Conservation (phyloP, 2,888 invertebrate species). For the Phyllotreta striolata region DNA sequence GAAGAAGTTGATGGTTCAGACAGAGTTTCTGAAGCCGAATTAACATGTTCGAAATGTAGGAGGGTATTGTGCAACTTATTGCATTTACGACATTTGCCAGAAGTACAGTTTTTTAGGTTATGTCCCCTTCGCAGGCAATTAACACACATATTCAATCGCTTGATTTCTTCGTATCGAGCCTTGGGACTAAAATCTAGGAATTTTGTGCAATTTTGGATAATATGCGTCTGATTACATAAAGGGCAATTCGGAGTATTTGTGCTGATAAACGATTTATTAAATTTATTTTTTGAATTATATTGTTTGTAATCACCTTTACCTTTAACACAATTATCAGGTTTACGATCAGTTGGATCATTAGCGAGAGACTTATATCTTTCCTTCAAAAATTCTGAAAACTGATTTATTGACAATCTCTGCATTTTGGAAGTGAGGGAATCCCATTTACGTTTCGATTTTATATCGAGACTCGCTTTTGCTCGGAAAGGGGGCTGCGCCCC, state of each 20-base stretch:
- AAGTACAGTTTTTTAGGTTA: conserved; percentile 4
- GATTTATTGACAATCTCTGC: too few relatives aligned
- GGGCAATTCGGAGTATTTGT: conserved; percentile 12
- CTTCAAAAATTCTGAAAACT: conserved; percentile 26
- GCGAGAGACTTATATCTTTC: conserved; percentile 19
- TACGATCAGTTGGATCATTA: neutral
- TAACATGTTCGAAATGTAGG: conserved; percentile 19
- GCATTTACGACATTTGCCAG: conserved; percentile 25
- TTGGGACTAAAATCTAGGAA: conserved; percentile 10
- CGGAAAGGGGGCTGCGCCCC: too few relatives aligned
- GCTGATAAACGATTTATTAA: conserved; percentile 16
- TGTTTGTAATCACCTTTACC: neutral
- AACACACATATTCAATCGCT: conserved; percentile 18
- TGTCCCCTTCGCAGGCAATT: conserved; percentile 21
- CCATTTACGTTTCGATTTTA: conserved; percentile 15
- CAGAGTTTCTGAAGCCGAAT: neutral
- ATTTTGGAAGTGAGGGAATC: conserved; percentile 23
- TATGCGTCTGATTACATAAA: conserved; percentile 19
- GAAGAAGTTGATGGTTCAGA: neutral
- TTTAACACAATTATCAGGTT: neutral
- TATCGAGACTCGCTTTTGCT: conserved; percentile 26
- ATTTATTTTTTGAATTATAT: conserved; percentile 14
- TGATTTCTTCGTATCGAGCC: conserved; percentile 19
- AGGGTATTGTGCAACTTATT: conserved; percentile 16
- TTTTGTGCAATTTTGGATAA: conserved; percentile 20